phyloP scores from a whole-genome alignment of 2,113 vertebrate species.

The Cairina moschata region DNA sequence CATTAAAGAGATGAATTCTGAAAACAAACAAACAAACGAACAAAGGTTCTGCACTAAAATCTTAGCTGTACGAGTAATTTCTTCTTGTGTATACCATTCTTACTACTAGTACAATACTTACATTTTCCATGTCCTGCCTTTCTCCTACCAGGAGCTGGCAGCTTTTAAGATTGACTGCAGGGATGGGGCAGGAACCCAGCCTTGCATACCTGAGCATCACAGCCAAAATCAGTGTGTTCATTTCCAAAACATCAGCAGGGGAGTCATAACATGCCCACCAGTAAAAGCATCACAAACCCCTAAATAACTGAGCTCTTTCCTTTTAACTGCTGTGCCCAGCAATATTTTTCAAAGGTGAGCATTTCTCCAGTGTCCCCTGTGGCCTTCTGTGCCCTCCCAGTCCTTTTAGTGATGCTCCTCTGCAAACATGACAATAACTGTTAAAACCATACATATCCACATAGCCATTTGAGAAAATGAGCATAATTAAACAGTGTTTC shows the following conservation, averaged over 20 bases:
- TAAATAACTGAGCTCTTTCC: not conserved
- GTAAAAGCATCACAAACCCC: not conserved
- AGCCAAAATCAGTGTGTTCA: not conserved
- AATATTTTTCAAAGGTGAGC: not conserved
- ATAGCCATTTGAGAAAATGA: not conserved
- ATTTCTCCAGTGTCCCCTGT: not conserved
- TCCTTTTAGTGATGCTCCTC: not conserved
- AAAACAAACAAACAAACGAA: not conserved
- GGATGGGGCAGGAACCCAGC: not conserved
- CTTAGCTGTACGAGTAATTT: not conserved
- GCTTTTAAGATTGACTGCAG: not conserved
- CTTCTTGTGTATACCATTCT: not conserved
- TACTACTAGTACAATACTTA: not conserved
- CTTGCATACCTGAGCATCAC: not conserved
- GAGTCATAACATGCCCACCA: not conserved
- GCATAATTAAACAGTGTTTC: not conserved
- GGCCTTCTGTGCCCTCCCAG: not conserved
- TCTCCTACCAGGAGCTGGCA: not conserved
- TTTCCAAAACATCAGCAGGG: slow-evolving; percentile 9
- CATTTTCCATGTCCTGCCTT: not conserved
- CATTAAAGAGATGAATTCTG: not conserved
- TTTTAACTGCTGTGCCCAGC: slow-evolving; percentile 26
- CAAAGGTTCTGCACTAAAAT: not conserved
- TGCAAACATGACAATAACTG: not conserved
- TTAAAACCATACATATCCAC: not conserved